Evolutionary conservation across 2,888 invertebrate genomes (phyloP).

Genomic region (Aporophyla nigra): DNA sequence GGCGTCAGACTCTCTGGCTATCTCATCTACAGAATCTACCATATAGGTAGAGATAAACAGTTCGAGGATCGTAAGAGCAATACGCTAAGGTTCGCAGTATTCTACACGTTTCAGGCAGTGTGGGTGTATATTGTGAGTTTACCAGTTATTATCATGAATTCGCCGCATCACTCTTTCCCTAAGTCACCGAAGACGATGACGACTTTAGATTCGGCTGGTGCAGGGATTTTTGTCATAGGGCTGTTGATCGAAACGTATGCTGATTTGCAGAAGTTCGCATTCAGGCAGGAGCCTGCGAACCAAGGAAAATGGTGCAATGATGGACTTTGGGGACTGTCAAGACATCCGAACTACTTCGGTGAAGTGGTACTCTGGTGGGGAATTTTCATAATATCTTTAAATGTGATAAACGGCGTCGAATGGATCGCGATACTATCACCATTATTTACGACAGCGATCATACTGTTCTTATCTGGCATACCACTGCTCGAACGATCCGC

Average conservation of each 20-base stretch:
- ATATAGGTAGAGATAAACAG: constrained; percentile 97
- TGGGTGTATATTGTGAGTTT: constrained; percentile 98
- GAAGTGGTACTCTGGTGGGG: constrained; percentile 99
- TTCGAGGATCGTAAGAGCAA: constrained; percentile 97
- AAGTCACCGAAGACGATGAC: constrained; percentile 96
- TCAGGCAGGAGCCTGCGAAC: constrained; percentile 96
- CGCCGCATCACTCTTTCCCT: constrained; percentile 94
- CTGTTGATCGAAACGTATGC: constrained; percentile 97
- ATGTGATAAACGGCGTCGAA: constrained; percentile 96
- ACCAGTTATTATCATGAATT: constrained; percentile 97
- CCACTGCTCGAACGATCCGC: constrained; percentile 96
- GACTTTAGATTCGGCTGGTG: constrained; percentile 96
- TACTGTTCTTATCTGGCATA: constrained; percentile 97
- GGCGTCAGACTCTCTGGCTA: constrained; percentile 96
- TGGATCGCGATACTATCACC: constrained; percentile 97
- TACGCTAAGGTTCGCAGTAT: constrained; percentile 96
- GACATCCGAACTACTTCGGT: constrained; percentile 98
- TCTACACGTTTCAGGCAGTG: constrained; percentile 97
- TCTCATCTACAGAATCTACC: constrained; percentile 96
- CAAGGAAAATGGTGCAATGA: constrained; percentile 98
- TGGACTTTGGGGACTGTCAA: constrained; percentile 96
- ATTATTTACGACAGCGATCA: constrained; percentile 96
- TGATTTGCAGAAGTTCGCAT: constrained; percentile 97
- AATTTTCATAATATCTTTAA: constrained; percentile 96
- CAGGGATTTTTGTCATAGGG: constrained; percentile 96